Evolutionary conservation across 2,888 invertebrate species (phyloP), one percentile per base, ranked within the genome.

Genomic region (Sminthurides aquaticus): DNA sequence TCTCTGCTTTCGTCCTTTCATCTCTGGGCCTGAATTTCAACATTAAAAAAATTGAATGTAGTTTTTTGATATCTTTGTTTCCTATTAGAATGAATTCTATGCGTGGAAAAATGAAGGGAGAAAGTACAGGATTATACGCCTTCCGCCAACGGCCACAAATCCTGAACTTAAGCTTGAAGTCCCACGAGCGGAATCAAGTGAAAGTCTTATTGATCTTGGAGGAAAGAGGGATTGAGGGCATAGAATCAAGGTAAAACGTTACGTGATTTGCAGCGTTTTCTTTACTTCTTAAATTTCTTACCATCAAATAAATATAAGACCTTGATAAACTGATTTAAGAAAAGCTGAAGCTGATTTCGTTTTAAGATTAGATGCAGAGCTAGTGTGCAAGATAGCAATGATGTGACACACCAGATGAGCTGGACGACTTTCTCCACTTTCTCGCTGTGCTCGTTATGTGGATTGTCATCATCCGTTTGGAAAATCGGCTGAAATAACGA

Each of bases 281-380:
- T n/a, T n/a, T n/a, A n/a, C n/a, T n/a, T n/a, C n/a, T n/a, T n/a
- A n/a, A n/a, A n/a, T n/a, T n/a, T 15, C 52, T 52, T 20, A 52
- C 52, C 52, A 20, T 52, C 52, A 52, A 52, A 52, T 20, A 52
- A 52, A 22, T 52, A 52, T 8, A 52, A 8, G 15, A 52, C 52
- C 20, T 52, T 52, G 20, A 52, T 52, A 20, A 52, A 52, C 20
- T 52, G 52, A 20, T 8, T 52, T 8, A 52, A 20, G 20, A 52
- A 52, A 15, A 20, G 3, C 20, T 52, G 3, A 8, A 52, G 5
- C 20, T 52, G 11, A 5, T 52, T 15, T 34, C 43, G 5, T 34
- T 34, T 34, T 5, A 34, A 5, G 43, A 34, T 15, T 15, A 34
- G 43, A 34, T 34, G 15, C 43, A 34, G 43, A 15, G 43, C 8